Evolutionary conservation across 2,888 invertebrate species (phyloP), one percentile per base, ranked within the genome.

Genomic region (Amaurobius ferox): DNA sequence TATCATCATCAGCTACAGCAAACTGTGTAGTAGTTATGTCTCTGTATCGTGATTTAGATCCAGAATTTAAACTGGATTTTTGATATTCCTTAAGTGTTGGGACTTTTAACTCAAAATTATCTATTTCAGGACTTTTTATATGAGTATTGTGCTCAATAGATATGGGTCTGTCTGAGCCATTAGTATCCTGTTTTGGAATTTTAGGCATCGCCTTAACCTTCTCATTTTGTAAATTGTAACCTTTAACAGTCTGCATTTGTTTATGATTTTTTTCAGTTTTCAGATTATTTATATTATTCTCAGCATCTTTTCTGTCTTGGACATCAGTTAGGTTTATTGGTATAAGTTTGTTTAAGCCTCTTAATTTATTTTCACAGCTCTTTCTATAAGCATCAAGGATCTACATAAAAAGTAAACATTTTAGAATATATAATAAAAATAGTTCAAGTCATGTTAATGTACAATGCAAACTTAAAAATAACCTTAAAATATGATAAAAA

Each of bases 1-100:
- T 55, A 90, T 97, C 97, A 89, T 97, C 97, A 90, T 97, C 97
- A 91, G 97, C 97, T 86, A 97, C 94, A 0, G 97, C 97, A 91
- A 96, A 97, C 91, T 97, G 97, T 9, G 96, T 95, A 89, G 95
- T 94, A 79, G 96, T 96, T 90, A 96, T 95, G 90, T 97, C 97
- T 5, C 95, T 89, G 48, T 62, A 68, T n/a, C 74, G 86, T 23
- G 70, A 70, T 70, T 71, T 79, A 19, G 44, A 39, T 3, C 55
- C 23, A 23, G 55, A 55, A 55, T 3, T 55, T 3, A 55, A 5
- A 3, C 55, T 19, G 23, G 23, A 55, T 55, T 55, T 55, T 55
- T 55, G 55, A 55, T 55, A 55, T 7, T 55, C 55, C 23, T 55
- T 55, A 55, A 3, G 55, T 6, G 23, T 23, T 55, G 55, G 55